Base-by-base conservation (phyloP, 2,797 vertebrate genomes). In the Gymnothorax javanicus region DNA sequence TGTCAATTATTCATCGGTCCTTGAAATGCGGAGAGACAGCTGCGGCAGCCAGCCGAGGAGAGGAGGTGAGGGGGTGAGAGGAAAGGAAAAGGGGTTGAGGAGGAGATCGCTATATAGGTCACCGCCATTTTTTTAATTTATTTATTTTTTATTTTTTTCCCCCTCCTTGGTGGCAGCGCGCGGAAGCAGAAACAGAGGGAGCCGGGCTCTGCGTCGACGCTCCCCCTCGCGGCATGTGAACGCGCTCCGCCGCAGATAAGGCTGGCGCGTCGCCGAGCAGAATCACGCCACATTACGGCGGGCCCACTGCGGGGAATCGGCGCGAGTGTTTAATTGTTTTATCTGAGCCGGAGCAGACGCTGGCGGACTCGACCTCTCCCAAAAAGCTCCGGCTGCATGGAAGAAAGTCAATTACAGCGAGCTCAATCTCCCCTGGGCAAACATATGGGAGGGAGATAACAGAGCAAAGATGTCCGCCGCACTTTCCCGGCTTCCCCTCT, bases 321-420 rank as follows among this genome's bases (percentile, higher is more conserved):
- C 56, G 86, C 89, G 87, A 93, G 92, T 92, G 93, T 93, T 92
- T 95, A 94, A 95, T 96, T 91, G 93, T 93, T 94, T 94, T 94
- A 94, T 96, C 95, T 93, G 93, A 92, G 91, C 91, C 89, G 93
- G 93, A 91, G 90, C 91, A 94, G 93, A 90, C 93, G 90, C 92
- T 89, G 94, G 94, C 95, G 93, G 93, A 95, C 94, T 93, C 93
- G 93, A 92, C 93, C 90, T 94, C 92, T 94, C 96, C 96, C 95
- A 94, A 91, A 43, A 89, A 97, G 96, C 95, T 94, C 96, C 94
- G 94, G 94, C 95, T 96, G 94, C 93, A 93, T 96, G 95, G 95
- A 95, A 94, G 94, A 94, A 97, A 97, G 96, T 97, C 96, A 97
- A 97, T 97, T 97, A 97, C 94, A 93, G 93, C 93, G 91, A 93